Percentiles rank a stretch among this genome's conserved stretches.
Conservation (phyloP, 2,888 invertebrate species). For the Serripes groenlandicus region DNA sequence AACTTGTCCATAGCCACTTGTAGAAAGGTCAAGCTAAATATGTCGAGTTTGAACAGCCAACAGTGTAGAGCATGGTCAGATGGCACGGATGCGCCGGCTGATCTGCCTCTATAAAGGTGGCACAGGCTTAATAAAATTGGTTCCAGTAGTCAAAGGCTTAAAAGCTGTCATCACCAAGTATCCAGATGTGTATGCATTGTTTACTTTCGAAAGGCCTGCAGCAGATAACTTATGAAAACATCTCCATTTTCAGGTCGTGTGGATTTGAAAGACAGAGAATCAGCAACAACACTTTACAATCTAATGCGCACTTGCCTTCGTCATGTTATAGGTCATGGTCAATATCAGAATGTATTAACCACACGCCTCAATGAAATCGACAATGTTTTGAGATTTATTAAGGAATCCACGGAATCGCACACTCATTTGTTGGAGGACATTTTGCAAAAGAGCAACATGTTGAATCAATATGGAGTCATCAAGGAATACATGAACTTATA, state of each 20-base stretch:
- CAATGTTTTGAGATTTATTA: not conserved
- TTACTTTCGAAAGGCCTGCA: not conserved
- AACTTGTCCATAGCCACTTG: too few species aligned
- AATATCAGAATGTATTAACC: not conserved
- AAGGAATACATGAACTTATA: conserved; percentile 3
- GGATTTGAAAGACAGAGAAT: not conserved
- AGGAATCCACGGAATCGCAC: not conserved
- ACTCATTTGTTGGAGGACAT: not conserved
- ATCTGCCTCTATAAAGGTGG: too few species aligned
- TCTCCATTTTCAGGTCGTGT: not conserved
- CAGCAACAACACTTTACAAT: not conserved
- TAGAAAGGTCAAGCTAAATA: too few species aligned
- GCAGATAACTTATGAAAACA: not conserved
- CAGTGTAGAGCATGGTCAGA: too few species aligned
- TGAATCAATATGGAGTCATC: not conserved
- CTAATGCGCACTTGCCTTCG: not conserved
- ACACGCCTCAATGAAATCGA: not conserved
- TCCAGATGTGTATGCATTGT: not conserved
- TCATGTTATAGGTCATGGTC: not conserved
- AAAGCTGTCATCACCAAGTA: not conserved
- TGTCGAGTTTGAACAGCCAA: too few species aligned
- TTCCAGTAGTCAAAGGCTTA: too few species aligned
- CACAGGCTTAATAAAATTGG: too few species aligned
- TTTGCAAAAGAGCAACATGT: not conserved
- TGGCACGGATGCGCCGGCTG: too few species aligned